These are phyloP conservation scores for Drosophila trichaetosa DNA, from an alignment of 2,888 invertebrate species.

Conservation along the genomic window DNA sequence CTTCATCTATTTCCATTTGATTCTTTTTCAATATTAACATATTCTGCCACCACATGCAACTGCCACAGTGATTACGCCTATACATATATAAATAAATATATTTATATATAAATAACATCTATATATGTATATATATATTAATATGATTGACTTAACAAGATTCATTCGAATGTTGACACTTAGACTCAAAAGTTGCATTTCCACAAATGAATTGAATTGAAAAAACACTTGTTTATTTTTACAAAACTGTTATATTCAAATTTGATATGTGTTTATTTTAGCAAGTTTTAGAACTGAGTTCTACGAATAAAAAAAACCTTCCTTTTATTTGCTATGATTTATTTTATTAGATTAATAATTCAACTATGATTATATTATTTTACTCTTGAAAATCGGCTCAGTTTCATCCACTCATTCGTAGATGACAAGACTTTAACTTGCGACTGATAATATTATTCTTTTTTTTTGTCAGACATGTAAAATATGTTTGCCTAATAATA, in stretches of 20 bases:
- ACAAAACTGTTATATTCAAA: neutral
- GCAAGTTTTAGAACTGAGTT: neutral
- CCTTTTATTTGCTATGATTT: neutral
- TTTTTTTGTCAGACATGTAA: neutral
- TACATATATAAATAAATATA: conserved; percentile 21
- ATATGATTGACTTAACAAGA: neutral
- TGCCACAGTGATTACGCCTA: conserved; percentile 20
- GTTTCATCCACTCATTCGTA: neutral
- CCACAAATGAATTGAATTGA: neutral
- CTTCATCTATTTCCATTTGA: conserved; percentile 36
- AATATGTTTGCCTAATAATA: neutral
- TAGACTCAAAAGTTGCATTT: neutral
- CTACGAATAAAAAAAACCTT: neutral
- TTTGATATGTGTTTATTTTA: neutral
- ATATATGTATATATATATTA: neutral
- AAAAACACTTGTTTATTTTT: neutral
- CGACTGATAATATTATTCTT: neutral
- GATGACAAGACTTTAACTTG: neutral
- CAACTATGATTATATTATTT: neutral
- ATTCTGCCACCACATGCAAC: conserved; percentile 49
- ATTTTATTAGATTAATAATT: neutral
- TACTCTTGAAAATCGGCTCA: neutral
- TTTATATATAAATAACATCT: neutral
- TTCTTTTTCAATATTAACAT: conserved; percentile 61
- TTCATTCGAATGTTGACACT: neutral